These are phyloP conservation scores for Epistrophella euchroma DNA, from an alignment of 2,888 invertebrate species.

Conservation along the genomic window DNA sequence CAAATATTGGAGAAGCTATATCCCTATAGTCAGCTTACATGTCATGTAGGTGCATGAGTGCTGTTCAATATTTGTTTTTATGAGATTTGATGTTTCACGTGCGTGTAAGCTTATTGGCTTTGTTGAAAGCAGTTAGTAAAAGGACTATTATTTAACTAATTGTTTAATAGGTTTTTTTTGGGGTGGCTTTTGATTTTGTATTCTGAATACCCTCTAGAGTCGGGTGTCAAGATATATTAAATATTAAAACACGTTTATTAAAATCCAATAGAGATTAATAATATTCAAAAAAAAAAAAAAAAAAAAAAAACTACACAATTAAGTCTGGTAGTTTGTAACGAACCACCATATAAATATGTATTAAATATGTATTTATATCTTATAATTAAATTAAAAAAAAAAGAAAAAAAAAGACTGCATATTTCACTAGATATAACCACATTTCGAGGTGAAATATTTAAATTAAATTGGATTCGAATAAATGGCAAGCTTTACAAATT, in stretches of 20 bases:
- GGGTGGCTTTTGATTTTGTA: too few species aligned
- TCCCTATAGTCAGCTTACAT: too few species aligned
- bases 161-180: too few species aligned
- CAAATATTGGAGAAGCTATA: too few species aligned
- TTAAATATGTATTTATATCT: neutral
- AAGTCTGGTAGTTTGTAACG: neutral
- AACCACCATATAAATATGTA: neutral
- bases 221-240: neutral
- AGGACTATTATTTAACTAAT: too few species aligned
- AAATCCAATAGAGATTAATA: conserved; percentile 25
- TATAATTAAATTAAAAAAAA: neutral
- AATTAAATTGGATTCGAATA: conserved; percentile 59
- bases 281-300: neutral
- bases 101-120: too few species aligned
- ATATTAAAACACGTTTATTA: conserved; percentile 15
- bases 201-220: too few species aligned
- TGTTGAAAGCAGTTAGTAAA: too few species aligned
- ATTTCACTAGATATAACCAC: conserved; percentile 31
- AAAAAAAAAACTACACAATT: neutral
- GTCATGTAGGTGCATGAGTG: too few species aligned
- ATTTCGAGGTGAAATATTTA: conserved; percentile 26
- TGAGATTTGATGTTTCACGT: too few species aligned
- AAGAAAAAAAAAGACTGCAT: neutral
- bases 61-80: too few species aligned
- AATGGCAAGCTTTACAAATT: conserved; percentile 43